A percentile compares a stretch with the other conserved stretches of the same genome.
phyloP scores from a whole-genome alignment of 2,888 invertebrate genomes.

The Crepidodera aurea region DNA sequence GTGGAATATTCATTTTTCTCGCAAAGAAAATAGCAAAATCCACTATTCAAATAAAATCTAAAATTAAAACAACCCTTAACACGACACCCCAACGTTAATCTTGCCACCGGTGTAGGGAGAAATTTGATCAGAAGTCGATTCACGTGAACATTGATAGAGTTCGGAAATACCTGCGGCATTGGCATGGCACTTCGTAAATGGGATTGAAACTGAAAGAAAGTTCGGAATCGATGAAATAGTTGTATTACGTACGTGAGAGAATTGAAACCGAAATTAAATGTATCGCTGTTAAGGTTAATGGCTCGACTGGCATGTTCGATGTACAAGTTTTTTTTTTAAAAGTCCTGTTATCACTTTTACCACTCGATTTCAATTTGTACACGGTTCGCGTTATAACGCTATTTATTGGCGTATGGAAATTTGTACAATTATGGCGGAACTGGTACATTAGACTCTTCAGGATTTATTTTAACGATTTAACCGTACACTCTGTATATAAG shows the following conservation, averaged over 20 bases:
- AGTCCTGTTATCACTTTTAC: background rate
- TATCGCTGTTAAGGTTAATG: conserved; percentile 25
- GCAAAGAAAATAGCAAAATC: no score
- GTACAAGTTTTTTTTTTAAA: background rate
- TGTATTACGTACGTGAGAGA: conserved; percentile 34
- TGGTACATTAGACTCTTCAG: no score
- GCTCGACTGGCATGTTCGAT: conserved; percentile 1
- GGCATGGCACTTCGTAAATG: background rate
- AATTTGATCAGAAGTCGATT: background rate
- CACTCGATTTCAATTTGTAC: background rate
- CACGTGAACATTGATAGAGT: background rate
- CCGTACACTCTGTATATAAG: no score
- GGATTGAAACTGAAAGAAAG: conserved; percentile 21
- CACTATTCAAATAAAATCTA: no score
- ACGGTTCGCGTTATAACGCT: background rate
- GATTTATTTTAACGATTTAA: no score
- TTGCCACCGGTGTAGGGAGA: background rate
- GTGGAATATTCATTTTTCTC: no score
- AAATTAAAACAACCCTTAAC: no score
- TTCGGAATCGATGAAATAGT: conserved; percentile 29
- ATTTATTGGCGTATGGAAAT: no score
- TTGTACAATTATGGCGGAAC: no score
- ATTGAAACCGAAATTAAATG: conserved; percentile 27
- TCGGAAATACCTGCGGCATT: conserved; percentile 9
- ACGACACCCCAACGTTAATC: no score